These are phyloP conservation scores for Anseranas semipalmata DNA, from an alignment of 2,113 vertebrate species.

Conservation along the genomic window DNA sequence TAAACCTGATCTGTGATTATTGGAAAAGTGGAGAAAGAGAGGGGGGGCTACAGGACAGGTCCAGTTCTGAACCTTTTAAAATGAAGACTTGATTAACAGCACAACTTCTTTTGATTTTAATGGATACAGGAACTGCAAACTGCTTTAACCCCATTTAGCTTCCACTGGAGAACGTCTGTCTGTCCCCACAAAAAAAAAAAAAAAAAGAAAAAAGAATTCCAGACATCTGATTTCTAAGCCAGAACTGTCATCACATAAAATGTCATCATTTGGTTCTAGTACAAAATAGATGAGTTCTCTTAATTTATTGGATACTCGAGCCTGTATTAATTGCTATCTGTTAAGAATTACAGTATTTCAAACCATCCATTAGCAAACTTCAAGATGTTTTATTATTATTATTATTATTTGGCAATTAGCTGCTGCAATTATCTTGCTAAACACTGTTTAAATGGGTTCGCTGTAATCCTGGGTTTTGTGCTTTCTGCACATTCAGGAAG, in stretches of 20 bases:
- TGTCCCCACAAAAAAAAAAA: neutral
- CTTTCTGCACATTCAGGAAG: neutral
- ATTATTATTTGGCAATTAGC: conserved; percentile 66
- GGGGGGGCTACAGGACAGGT: neutral
- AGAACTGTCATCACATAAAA: neutral
- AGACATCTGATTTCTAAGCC: conserved; percentile 18
- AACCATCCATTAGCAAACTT: conserved; percentile 59
- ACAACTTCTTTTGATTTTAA: neutral
- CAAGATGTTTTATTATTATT: conserved; percentile 56
- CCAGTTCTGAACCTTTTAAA: conserved; percentile 35
- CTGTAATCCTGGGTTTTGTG: neutral
- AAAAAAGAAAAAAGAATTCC: neutral
- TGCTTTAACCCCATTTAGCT: conserved; percentile 13
- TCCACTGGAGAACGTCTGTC: neutral
- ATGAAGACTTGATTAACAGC: conserved; percentile 37
- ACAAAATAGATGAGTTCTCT: neutral
- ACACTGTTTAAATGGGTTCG: neutral
- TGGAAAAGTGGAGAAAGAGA: neutral
- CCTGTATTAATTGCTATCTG: conserved; percentile 58
- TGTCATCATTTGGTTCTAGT: neutral
- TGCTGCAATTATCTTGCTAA: conserved; percentile 56
- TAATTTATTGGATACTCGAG: conserved; percentile 25
- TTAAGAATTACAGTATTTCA: conserved; percentile 51
- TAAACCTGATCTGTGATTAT: neutral
- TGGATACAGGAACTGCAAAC: conserved; percentile 5